These are phyloP conservation scores for Ostrea edulis DNA, from an alignment of 1,140 invertebrate genomes.

Conservation along the genomic window DNA sequence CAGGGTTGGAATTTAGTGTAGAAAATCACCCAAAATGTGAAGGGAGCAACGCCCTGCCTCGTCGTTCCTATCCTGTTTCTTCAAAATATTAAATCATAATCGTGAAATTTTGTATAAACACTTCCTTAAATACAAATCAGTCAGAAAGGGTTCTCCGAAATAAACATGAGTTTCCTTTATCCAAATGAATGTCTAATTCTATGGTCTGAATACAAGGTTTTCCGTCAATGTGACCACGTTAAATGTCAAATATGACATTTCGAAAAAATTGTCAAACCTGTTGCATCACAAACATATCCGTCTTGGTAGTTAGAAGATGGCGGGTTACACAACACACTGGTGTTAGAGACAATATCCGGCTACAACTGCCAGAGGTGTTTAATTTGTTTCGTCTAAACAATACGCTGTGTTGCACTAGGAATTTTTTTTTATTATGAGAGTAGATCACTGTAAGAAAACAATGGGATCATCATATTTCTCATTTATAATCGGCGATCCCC, in stretches of 20 bases:
- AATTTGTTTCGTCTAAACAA: too few species aligned
- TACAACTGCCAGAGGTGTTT: too few species aligned
- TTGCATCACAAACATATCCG: too few species aligned
- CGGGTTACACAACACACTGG: too few species aligned
- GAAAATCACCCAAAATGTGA: neutral
- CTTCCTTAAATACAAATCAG: neutral
- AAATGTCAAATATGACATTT: conserved; percentile 32
- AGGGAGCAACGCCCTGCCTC: neutral
- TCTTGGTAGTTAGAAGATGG: too few species aligned
- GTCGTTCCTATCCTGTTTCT: neutral
- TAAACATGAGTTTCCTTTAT: neutral
- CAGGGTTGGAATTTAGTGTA: too few species aligned
- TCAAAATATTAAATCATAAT: neutral
- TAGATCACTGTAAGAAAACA: too few species aligned
- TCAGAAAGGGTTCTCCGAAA: neutral
- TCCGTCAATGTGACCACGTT: conserved; percentile 27
- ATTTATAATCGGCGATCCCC: too few species aligned
- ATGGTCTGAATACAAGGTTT: neutral
- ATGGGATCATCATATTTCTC: too few species aligned
- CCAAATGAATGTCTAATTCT: neutral
- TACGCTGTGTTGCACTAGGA: too few species aligned
- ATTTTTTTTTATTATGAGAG: too few species aligned
- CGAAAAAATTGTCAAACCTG: neutral
- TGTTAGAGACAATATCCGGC: too few species aligned
- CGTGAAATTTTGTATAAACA: neutral